Conservation (phyloP, 53 echinoderm and acorn worm species). For the Antedon mediterranea region DNA sequence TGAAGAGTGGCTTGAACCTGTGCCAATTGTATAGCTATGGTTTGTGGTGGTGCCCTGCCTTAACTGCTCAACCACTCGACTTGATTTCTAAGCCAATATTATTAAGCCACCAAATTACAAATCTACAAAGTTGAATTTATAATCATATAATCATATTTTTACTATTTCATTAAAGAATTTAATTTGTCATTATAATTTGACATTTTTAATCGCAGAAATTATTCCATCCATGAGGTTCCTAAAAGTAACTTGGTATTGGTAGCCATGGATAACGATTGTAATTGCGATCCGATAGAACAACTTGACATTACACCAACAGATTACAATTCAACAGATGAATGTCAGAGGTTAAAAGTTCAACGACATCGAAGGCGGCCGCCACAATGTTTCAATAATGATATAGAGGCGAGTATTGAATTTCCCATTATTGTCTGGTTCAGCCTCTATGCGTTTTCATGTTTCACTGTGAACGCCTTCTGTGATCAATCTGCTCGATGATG, state of each 20-base stretch:
- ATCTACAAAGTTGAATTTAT: no score
- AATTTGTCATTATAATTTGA: neutral
- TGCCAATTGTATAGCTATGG: no score
- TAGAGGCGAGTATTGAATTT: conserved; percentile 7
- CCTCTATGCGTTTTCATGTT: no score
- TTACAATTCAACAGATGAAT: conserved; percentile 49
- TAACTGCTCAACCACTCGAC: no score
- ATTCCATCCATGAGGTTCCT: neutral
- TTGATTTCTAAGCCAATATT: no score
- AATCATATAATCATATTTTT: no score
- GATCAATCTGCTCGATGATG: no score
- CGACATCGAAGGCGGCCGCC: conserved; percentile 44
- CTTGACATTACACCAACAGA: conserved; percentile 21
- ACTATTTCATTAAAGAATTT: neutral
- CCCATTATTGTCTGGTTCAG: no score
- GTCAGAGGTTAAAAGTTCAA: conserved; percentile 36
- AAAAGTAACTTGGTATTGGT: conserved; percentile 3
- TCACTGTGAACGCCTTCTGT: no score
- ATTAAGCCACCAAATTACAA: no score
- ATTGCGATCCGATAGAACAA: conserved; percentile 12
- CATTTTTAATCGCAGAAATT: neutral
- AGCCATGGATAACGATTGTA: conserved; percentile 29
- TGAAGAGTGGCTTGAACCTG: no score
- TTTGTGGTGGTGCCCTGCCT: no score
- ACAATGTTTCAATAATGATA: conserved; percentile 25